phyloP scores from a whole-genome alignment of 2,797 vertebrate genomes.

The Pipistrellus kuhlii region DNA sequence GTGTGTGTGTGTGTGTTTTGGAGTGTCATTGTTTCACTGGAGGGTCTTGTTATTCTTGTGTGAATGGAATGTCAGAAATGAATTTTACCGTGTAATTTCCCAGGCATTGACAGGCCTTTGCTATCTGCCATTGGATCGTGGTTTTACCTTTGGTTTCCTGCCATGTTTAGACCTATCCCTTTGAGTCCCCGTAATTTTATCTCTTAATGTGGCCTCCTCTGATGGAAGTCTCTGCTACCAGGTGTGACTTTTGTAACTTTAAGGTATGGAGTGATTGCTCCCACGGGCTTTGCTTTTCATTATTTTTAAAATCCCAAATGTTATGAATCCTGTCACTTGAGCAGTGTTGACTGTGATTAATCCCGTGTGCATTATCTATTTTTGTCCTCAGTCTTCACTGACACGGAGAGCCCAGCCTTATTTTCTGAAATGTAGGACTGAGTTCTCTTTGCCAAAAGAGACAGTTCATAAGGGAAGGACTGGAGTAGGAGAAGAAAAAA shows the following conservation, averaged over 20 bases:
- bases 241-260: not conserved
- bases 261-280: constrained; percentile 42
- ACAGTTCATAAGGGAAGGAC: not conserved
- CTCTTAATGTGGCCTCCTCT: constrained; percentile 7
- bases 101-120: constrained; percentile 71
- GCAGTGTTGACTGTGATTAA: constrained; percentile 34
- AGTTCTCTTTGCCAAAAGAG: not conserved
- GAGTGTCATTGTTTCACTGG: constrained; percentile 81
- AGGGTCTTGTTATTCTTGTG: constrained; percentile 80
- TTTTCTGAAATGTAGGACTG: constrained; percentile 16
- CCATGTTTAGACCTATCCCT: constrained; percentile 71
- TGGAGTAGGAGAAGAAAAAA: not conserved
- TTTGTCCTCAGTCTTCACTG: constrained; percentile 6
- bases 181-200: constrained; percentile 59
- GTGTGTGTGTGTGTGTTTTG: constrained; percentile 59
- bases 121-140: constrained; percentile 65
- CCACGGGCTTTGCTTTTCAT: constrained; percentile 49
- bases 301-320: constrained; percentile 63
- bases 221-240: not conserved
- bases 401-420: not conserved
- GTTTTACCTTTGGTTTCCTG: constrained; percentile 77
- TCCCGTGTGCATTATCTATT: not conserved
- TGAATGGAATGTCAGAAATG: constrained; percentile 81
- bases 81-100: constrained; percentile 75
- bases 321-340: constrained; percentile 51